Base-by-base conservation (phyloP, 2,888 invertebrate species). In the Dastarcus helophoroides region DNA sequence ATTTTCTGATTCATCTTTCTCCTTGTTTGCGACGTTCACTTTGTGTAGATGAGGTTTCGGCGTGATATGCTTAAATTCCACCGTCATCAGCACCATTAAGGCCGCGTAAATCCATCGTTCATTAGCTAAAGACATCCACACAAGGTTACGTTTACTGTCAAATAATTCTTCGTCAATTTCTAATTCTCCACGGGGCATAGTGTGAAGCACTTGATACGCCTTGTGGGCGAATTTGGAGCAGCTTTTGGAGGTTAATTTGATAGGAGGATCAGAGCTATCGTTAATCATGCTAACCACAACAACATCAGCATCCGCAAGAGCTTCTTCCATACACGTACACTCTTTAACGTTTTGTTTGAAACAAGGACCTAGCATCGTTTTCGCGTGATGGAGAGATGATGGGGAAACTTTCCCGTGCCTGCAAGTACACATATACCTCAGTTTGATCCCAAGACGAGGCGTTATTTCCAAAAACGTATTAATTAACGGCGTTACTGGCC, bases 51-150 rank as follows among this genome's bases (percentile, higher is more conserved):
- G n/a, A 19, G n/a, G 6, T 7, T 12, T 29, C 3, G n/a, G n/a
- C n/a, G 33, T 33, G 3, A 33, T 26, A 22, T 33, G 33, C 3
- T 29, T 30, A 9, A 29, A 17, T 12, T 33, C 26, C 6, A 10
- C 15, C 7, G 30, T 22, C 10, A 3, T 11, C 19, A 27, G 31
- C 7, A 31, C 22, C 3, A 35, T 10, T 14, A 35, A 27, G 19
- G 35, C 31, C n/a, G 35, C 26, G 9, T 27, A 11, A 14, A 35
- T 27, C 35, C 35, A 35, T 14, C 31, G 15, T n/a, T 21, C 26
- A 8, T 35, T 35, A 23, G 14, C 23, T 10, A 28, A 35, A 3
- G 35, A 35, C 2, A 24, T 14, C 31, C 31, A 35, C 3, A 31
- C 31, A 1, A 35, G 26, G 14, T 35, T 35, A 6, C 31, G 17